A percentile compares a stretch with the other conserved stretches of the same genome.
Evolutionary conservation across 92 coral and sea anemone species (phyloP).

Genomic region (Phenganax marumi): DNA sequence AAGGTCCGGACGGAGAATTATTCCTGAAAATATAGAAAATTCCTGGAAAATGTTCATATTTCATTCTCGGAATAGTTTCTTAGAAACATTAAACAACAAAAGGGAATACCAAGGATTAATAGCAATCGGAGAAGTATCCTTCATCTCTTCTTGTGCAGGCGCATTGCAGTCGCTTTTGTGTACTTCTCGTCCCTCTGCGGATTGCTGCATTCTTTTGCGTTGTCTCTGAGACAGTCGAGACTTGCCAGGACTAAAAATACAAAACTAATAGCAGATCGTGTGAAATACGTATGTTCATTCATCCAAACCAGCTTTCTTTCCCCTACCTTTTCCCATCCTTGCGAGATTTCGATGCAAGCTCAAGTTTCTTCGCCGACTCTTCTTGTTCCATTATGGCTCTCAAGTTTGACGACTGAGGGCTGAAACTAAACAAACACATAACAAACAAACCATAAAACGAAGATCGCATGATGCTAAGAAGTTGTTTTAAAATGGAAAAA

Average conservation of each 20-base stretch:
- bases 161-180: not conserved
- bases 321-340: slow-evolving; percentile 37
- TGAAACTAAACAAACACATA: slow-evolving; percentile 39
- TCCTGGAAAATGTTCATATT: too few species aligned
- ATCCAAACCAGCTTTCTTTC: not conserved
- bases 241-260: slow-evolving; percentile 27
- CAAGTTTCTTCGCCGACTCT: slow-evolving; percentile 12
- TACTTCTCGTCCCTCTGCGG: slow-evolving; percentile 3
- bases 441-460: not conserved
- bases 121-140: slow-evolving; percentile 20
- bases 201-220: slow-evolving; percentile 29
- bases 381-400: slow-evolving; percentile 86
- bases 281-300: not conserved
- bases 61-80: not conserved
- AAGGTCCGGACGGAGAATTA: slow-evolving; percentile 59
- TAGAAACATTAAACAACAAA: not conserved
- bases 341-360: slow-evolving; percentile 11
- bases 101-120: slow-evolving; percentile 65
- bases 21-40: slow-evolving; percentile 57
- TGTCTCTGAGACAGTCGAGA: slow-evolving; percentile 35
- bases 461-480: not conserved
- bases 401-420: slow-evolving; percentile 73
- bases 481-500: too few species aligned
- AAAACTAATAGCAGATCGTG: not conserved
- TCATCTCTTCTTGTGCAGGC: not conserved